These are phyloP conservation scores for Morone saxatilis DNA, from an alignment of 2,113 vertebrate species.

Conservation along the genomic window DNA sequence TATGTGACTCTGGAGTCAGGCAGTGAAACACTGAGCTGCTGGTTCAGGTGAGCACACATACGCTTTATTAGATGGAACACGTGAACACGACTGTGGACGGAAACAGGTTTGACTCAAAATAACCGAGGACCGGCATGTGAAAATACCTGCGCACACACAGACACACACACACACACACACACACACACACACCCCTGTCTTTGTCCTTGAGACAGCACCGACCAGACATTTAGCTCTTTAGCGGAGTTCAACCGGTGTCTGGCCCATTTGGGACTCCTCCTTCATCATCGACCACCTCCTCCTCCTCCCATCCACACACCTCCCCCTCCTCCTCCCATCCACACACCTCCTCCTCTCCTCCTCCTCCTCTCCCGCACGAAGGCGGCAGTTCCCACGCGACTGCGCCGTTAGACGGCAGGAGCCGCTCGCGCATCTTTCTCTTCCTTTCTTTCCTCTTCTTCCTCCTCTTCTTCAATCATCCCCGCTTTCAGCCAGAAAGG, in stretches of 20 bases:
- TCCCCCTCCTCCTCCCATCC: slow-evolving; percentile 32
- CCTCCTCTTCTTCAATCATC: slow-evolving; percentile 45
- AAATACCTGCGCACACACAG: no score
- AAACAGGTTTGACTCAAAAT: not conserved
- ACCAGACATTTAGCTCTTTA: slow-evolving; percentile 45
- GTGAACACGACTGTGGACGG: not conserved
- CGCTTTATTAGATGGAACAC: not conserved
- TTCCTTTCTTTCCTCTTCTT: slow-evolving; percentile 46
- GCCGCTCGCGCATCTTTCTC: slow-evolving; percentile 66
- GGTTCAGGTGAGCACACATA: not conserved
- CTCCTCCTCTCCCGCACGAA: slow-evolving; percentile 58
- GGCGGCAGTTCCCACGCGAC: no score
- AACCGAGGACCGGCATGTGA: no score
- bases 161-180: not conserved
- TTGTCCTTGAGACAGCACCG: slow-evolving; percentile 45
- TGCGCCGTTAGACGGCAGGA: slow-evolving; percentile 72
- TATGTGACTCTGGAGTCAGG: slow-evolving; percentile 37
- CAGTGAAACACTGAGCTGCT: not conserved
- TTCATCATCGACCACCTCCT: slow-evolving; percentile 35
- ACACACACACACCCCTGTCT: not conserved
- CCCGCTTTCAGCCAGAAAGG: slow-evolving; percentile 45
- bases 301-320: not conserved
- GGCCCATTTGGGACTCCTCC: slow-evolving; percentile 67
- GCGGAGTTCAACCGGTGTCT: slow-evolving; percentile 54
- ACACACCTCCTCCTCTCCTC: slow-evolving; percentile 34